Base-by-base conservation (phyloP, 2,113 vertebrate genomes). In the Osmerus mordax region DNA sequence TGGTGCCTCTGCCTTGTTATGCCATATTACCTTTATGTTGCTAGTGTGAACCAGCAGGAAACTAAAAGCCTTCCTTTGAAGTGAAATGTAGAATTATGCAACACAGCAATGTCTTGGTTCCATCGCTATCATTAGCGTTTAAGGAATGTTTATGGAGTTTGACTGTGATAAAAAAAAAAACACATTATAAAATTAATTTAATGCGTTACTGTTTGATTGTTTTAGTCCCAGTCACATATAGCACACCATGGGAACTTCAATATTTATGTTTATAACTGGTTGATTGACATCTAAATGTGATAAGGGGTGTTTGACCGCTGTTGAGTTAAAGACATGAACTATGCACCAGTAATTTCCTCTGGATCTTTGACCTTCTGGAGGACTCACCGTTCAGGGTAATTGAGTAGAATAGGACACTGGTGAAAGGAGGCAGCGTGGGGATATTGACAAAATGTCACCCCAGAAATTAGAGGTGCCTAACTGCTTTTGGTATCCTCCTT, bases 381-480 rank as follows among this genome's bases (percentile, higher is more conserved):
- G 70, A 72, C 69, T 73, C 47, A 18, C 56, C 8, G 55, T 66
- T 52, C 72, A 69, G 56, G 67, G 83, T 84, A 86, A 86, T 73
- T 71, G 79, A 86, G 77, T 69, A 71, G 83, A 78, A 79, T 82
- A 79, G 70, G 82, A 77, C 71, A 74, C 68, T 66, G 16, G 62
- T 14, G 21, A 71, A 51, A 82, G 75, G 83, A 82, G 74, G 80
- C 77, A 79, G 70, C 75, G 79, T 75, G 59, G 63, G 71, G 52
- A 68, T 90, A 89, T 89, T 85, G 89, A 90, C 77, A 66, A 91
- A 87, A 87, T 80, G 87, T 87, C 89, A 87, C 75, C 72, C 72
- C 85, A 70, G 83, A 85, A 87, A 89, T 88, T 83, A 90, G 86
- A 65, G 70, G 75, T 65, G 59, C 59, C 65, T 74, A 77, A 77